Evolutionary conservation across 2,797 vertebrate genomes (phyloP).

Genomic region (Sorex maritimensis): DNA sequence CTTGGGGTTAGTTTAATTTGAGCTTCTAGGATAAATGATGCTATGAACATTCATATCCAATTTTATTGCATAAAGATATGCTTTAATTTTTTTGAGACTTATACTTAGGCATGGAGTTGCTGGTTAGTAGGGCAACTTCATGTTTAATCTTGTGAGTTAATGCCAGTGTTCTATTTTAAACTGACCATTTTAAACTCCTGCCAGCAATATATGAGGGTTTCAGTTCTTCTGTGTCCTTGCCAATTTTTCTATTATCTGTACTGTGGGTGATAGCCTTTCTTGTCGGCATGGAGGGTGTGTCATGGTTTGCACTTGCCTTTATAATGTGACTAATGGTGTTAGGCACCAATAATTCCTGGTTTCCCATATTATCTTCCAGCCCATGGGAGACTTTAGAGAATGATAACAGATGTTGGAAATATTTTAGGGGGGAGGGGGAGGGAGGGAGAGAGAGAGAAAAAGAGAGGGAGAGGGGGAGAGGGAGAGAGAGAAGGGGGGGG

Average conservation of each 20-base stretch:
- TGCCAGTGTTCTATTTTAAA: slow-evolving; percentile 17
- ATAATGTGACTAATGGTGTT: background rate
- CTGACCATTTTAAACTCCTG: background rate
- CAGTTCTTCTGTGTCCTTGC: background rate
- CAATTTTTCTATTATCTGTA: background rate
- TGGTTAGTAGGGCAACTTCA: background rate
- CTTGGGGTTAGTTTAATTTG: slow-evolving; percentile 13
- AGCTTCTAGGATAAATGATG: background rate
- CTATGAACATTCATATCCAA: background rate
- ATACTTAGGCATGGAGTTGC: background rate
- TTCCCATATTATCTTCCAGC: background rate
- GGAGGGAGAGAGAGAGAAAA: too few relatives aligned
- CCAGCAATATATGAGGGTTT: background rate
- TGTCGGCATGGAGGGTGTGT: background rate
- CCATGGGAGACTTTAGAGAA: too few relatives aligned
- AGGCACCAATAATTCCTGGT: background rate
- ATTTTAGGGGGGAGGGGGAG: background rate
- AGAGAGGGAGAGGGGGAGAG: background rate
- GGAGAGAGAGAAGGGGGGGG: background rate
- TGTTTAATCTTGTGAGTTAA: slow-evolving; percentile 38
- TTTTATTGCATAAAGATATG: background rate
- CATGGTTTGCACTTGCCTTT: slow-evolving; percentile 49
- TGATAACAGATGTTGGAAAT: background rate
- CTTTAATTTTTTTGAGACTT: background rate
- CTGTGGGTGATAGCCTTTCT: background rate